A percentile compares a stretch with the other conserved stretches of the same genome.
These are phyloP conservation scores for Eulimnadia texana DNA, from an alignment of 1,140 invertebrate genomes.

Conservation along the genomic window DNA sequence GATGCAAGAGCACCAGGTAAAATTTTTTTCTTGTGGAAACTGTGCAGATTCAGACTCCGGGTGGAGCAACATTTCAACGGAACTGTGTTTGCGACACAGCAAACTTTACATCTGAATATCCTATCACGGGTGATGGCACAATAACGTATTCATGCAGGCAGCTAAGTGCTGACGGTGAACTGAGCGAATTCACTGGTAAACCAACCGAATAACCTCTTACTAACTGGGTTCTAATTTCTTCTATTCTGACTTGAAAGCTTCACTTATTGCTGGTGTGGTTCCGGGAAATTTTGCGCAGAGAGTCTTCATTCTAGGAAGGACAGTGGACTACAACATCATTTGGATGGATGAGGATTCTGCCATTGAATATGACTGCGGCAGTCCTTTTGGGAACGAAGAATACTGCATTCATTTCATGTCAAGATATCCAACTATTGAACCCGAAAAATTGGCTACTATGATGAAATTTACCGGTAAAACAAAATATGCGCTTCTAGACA, in stretches of 20 bases:
- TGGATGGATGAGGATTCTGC: constrained; percentile 26
- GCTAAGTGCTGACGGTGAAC: constrained; percentile 13
- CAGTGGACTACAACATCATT: constrained; percentile 28
- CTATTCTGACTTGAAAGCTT: too few relatives aligned
- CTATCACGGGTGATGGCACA: constrained; percentile 22
- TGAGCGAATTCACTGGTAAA: not conserved
- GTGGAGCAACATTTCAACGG: constrained; percentile 26
- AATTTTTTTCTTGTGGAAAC: too few relatives aligned
- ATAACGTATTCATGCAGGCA: constrained; percentile 25
- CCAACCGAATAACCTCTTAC: too few relatives aligned
- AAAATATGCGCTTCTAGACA: too few relatives aligned
- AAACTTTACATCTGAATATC: constrained; percentile 22
- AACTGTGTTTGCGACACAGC: constrained; percentile 28
- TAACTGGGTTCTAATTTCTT: too few relatives aligned
- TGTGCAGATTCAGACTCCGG: constrained; percentile 26
- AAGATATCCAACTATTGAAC: constrained; percentile 21
- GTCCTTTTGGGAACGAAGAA: constrained; percentile 22
- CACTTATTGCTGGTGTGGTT: constrained; percentile 19
- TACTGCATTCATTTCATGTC: constrained; percentile 29
- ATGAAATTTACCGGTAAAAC: constrained; percentile 22
- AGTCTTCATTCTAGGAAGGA: constrained; percentile 23
- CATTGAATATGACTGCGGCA: constrained; percentile 28
- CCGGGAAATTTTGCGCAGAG: constrained; percentile 28
- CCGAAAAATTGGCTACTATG: constrained; percentile 20
- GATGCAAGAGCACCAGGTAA: too few relatives aligned